Evolutionary conservation across 2,797 vertebrate genomes (phyloP).

Genomic region (Xyrichtys novacula): DNA sequence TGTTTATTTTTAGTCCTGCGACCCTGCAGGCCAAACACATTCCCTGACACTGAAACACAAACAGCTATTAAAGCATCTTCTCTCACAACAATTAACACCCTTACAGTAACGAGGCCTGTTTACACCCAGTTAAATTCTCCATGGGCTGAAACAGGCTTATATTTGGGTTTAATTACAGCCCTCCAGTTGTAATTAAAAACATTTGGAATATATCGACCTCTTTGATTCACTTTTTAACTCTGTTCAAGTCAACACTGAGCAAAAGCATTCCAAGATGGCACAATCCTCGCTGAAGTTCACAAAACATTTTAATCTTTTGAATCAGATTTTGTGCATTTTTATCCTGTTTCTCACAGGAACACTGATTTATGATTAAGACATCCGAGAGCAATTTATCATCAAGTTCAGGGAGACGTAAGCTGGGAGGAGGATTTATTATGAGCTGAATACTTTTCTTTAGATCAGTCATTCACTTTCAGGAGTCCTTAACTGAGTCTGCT

Average conservation of each 20-base stretch:
- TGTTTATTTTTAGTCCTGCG: neutral
- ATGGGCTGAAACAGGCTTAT: neutral
- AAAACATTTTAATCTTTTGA: neutral
- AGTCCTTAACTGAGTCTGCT: neutral
- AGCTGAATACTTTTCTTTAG: neutral
- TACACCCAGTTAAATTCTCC: neutral
- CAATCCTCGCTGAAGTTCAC: neutral
- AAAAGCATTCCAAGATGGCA: neutral
- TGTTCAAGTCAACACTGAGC: neutral
- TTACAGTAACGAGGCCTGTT: slow-evolving; percentile 4
- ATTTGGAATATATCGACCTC: neutral
- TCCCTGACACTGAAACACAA: neutral
- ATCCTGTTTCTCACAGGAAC: neutral
- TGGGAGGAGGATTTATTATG: no score
- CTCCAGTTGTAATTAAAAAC: slow-evolving; percentile 7
- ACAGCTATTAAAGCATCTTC: neutral
- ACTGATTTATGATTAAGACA: no score
- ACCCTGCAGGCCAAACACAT: slow-evolving; percentile 5
- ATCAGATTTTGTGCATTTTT: neutral
- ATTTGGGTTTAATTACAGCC: slow-evolving; percentile 1
- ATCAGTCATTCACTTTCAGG: neutral
- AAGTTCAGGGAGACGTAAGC: neutral
- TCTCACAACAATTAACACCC: slow-evolving; percentile 1
- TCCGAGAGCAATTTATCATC: neutral
- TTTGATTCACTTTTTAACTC: neutral